These are phyloP conservation scores for Lasioglossum malachurum DNA, from an alignment of 2,888 invertebrate genomes.

Conservation along the genomic window DNA sequence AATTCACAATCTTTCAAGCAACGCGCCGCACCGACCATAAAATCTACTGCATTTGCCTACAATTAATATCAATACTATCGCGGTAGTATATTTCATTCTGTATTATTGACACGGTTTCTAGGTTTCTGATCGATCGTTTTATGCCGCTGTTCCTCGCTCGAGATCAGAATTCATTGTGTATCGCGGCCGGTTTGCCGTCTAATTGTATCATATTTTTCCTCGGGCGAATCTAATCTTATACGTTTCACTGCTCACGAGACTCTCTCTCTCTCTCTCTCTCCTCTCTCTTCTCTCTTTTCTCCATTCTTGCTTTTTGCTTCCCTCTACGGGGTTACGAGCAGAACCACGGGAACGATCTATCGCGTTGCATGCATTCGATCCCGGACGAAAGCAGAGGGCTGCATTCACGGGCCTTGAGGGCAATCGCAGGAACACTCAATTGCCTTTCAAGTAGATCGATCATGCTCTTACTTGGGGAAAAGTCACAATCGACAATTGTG, in stretches of 20 bases:
- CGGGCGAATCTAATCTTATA: slow-evolving; percentile 31
- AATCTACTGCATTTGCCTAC: not conserved
- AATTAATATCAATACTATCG: slow-evolving; percentile 12
- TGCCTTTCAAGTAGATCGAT: slow-evolving; percentile 65
- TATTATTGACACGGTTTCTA: slow-evolving; percentile 9
- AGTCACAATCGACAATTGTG: slow-evolving; percentile 59
- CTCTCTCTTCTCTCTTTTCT: not conserved
- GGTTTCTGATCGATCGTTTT: slow-evolving; percentile 12
- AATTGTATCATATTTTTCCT: slow-evolving; percentile 38
- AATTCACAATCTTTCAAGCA: slow-evolving; percentile 9
- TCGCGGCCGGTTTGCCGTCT: not conserved
- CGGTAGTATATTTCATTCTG: not conserved
- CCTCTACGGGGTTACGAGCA: not conserved
- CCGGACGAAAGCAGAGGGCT: slow-evolving; percentile 44
- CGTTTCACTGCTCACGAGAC: slow-evolving; percentile 26
- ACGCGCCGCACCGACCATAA: not conserved
- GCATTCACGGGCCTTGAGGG: slow-evolving; percentile 52
- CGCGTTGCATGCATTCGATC: slow-evolving; percentile 43
- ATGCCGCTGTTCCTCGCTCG: not conserved
- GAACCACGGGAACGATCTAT: slow-evolving; percentile 23
- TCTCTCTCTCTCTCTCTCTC: not conserved
- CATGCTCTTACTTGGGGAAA: slow-evolving; percentile 57
- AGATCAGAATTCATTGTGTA: slow-evolving; percentile 17
- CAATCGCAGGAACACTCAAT: slow-evolving; percentile 66
- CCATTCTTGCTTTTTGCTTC: slow-evolving; percentile 6